These are phyloP conservation scores for Meloidogyne hapla DNA, from an alignment of 1,140 invertebrate species.

Conservation along the genomic window DNA sequence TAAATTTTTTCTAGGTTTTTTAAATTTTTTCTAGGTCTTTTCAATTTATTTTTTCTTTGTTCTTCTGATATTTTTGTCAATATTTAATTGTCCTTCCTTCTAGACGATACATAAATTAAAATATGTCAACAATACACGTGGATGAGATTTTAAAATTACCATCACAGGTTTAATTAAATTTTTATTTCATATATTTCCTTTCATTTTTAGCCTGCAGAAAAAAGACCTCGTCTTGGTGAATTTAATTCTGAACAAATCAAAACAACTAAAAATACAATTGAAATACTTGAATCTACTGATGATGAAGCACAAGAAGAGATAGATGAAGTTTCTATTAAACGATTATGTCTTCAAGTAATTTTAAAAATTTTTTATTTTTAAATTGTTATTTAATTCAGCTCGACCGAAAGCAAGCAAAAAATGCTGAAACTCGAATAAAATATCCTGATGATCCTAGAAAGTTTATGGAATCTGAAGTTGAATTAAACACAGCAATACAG, in stretches of 20 bases:
- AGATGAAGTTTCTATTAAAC: constrained; percentile 33
- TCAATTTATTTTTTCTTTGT: too few species aligned
- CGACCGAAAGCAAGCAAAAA: constrained; percentile 88
- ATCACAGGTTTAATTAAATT: not conserved
- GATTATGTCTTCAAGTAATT: constrained; percentile 32
- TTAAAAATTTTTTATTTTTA: constrained; percentile 38
- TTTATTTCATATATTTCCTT: not conserved
- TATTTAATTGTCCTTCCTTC: too few species aligned
- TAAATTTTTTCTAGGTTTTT: too few species aligned
- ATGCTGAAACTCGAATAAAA: constrained; percentile 97
- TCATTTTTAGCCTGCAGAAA: constrained; percentile 34
- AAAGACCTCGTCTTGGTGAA: not conserved
- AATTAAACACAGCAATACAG: constrained; percentile 85
- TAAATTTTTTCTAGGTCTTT: too few species aligned
- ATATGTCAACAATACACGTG: constrained; percentile 27
- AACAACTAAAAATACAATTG: constrained; percentile 30
- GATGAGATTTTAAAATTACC: constrained; percentile 26
- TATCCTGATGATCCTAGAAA: constrained; percentile 92
- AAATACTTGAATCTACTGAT: constrained; percentile 26
- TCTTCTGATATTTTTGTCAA: too few species aligned
- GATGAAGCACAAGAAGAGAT: constrained; percentile 29
- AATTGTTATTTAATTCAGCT: constrained; percentile 68
- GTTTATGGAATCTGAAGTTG: constrained; percentile 98
- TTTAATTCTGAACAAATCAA: constrained; percentile 17
- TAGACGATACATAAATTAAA: too few species aligned